phyloP scores from a whole-genome alignment of 2,888 invertebrate genomes.

The Phengaris arion region DNA sequence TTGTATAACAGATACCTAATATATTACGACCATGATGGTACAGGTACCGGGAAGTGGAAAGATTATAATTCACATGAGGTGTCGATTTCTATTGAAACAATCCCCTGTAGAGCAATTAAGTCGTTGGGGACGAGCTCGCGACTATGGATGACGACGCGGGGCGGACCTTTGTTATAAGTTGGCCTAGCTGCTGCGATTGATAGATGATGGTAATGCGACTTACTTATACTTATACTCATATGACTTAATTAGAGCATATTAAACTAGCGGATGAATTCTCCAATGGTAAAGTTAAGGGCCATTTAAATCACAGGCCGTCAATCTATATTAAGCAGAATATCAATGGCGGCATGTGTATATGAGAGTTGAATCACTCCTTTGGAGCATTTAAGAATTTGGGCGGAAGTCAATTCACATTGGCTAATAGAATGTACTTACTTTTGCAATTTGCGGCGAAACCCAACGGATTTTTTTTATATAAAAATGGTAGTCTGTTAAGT shows the following conservation, averaged over 20 bases:
- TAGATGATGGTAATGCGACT: neutral
- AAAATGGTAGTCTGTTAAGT: too few species aligned
- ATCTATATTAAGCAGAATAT: too few species aligned
- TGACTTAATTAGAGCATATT: too few species aligned
- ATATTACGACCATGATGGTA: neutral
- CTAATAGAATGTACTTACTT: neutral
- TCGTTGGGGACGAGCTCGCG: neutral
- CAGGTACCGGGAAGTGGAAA: neutral
- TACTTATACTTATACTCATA: neutral
- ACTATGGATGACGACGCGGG: neutral
- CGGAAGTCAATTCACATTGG: neutral
- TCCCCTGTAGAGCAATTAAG: neutral
- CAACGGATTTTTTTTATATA: neutral
- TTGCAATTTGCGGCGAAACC: neutral
- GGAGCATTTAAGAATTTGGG: too few species aligned
- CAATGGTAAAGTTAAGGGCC: too few species aligned
- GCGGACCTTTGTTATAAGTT: neutral
- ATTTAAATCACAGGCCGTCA: too few species aligned
- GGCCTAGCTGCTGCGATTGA: neutral
- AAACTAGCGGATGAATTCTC: too few species aligned
- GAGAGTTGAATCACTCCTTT: too few species aligned
- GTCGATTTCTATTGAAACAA: constrained; percentile 6
- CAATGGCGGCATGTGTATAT: too few species aligned
- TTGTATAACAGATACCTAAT: neutral
- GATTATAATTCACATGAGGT: constrained; percentile 1